Conservation (phyloP, 2,113 vertebrate species). For the Rhinolophus sinicus region DNA sequence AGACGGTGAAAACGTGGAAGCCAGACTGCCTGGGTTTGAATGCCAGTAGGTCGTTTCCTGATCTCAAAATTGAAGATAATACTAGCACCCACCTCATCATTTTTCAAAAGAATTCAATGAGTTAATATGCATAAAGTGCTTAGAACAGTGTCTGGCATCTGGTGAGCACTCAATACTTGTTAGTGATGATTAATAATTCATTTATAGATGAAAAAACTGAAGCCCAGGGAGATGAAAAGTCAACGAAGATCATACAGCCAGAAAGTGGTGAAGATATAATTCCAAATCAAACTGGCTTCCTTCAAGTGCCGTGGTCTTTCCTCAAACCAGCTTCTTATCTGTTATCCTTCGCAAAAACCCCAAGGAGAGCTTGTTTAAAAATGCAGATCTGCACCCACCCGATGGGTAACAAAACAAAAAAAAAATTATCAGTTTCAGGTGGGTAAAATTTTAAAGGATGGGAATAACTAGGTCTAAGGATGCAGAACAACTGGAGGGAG, state of each 20-base stretch:
- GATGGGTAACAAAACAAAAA: background rate
- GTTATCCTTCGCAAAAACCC: background rate
- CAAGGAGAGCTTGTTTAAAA: background rate
- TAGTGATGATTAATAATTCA: slow-evolving; percentile 77
- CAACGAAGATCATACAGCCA: slow-evolving; percentile 31
- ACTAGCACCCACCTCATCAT: background rate
- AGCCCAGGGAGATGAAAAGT: slow-evolving; percentile 55
- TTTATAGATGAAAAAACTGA: slow-evolving; percentile 61
- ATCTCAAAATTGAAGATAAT: background rate
- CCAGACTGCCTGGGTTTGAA: background rate
- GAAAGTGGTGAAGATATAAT: background rate
- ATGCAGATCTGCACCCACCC: background rate
- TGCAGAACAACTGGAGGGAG: background rate
- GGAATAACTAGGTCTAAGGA: background rate
- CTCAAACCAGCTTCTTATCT: background rate
- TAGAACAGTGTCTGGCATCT: slow-evolving; percentile 41
- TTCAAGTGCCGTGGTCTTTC: background rate
- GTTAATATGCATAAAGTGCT: background rate
- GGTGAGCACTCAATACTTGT: slow-evolving; percentile 70
- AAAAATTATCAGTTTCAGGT: no score
- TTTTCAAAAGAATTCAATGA: background rate
- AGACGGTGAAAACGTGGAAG: background rate
- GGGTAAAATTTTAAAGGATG: background rate
- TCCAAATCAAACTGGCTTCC: background rate
- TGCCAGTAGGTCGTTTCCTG: background rate